A percentile compares a stretch with the other conserved stretches of the same genome.
phyloP scores from a whole-genome alignment of 2,113 vertebrate genomes.

The Pseudopipra pipra region DNA sequence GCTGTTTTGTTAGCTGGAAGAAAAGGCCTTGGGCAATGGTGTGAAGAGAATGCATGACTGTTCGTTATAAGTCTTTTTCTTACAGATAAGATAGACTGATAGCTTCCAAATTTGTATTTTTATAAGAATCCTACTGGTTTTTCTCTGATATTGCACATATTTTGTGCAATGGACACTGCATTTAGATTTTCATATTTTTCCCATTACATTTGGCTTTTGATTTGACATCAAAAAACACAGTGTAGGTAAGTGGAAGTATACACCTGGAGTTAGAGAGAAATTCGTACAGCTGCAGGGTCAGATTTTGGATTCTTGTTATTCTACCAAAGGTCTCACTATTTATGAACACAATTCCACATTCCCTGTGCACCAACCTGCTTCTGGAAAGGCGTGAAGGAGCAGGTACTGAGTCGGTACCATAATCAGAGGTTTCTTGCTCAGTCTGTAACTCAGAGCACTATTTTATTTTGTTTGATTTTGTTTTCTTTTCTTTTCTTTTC shows the following conservation, averaged over 20 bases:
- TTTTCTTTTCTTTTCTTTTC: background rate
- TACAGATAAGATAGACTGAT: background rate
- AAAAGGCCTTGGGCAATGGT: background rate
- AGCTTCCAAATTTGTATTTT: background rate
- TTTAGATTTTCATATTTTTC: background rate
- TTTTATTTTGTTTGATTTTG: background rate
- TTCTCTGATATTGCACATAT: background rate
- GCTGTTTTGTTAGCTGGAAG: background rate
- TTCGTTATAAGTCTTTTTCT: background rate
- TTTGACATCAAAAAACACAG: background rate
- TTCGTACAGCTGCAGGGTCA: background rate
- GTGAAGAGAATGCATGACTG: background rate
- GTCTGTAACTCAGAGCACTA: background rate
- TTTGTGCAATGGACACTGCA: background rate
- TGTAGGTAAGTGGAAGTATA: background rate
- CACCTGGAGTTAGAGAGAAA: background rate
- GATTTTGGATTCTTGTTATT: background rate
- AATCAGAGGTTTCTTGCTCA: background rate
- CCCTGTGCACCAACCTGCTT: background rate
- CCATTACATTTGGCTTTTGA: background rate
- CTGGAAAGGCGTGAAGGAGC: background rate
- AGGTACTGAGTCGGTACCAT: background rate
- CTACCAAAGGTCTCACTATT: background rate
- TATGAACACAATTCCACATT: background rate
- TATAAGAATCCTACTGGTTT: background rate